These are phyloP conservation scores for Erpornis zantholeuca DNA, from an alignment of 2,113 vertebrate genomes.

Conservation along the genomic window DNA sequence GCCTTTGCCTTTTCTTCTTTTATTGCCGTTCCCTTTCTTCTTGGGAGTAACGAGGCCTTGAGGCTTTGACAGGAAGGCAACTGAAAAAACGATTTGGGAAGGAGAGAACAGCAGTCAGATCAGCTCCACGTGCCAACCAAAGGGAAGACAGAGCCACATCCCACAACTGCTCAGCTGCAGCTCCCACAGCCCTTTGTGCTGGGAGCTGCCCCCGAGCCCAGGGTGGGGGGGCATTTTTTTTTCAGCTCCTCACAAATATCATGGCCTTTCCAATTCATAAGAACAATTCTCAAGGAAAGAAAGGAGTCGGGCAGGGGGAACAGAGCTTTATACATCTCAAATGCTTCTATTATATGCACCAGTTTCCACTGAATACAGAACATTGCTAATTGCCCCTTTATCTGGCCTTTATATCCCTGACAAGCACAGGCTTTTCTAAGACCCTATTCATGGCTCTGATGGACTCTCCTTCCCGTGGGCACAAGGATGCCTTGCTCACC, in stretches of 20 bases:
- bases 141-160: not conserved
- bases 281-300: constrained; percentile 37
- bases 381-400: not conserved
- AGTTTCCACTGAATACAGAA: constrained; percentile 43
- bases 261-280: constrained; percentile 28
- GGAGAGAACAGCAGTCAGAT: not conserved
- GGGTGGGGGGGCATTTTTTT: not conserved
- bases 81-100: constrained; percentile 63
- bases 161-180: not conserved
- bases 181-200: not conserved
- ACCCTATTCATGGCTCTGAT: constrained; percentile 8
- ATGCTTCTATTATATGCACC: constrained; percentile 16
- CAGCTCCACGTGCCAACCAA: not conserved
- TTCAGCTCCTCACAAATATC: constrained; percentile 40
- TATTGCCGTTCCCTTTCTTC: constrained; percentile 76
- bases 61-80: constrained; percentile 87
- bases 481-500: not conserved
- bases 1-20: constrained; percentile 84
- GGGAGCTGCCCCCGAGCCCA: not conserved
- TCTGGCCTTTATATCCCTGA: constrained; percentile 27
- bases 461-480: not conserved
- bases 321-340: constrained; percentile 15
- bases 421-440: not conserved
- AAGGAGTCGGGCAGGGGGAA: not conserved
- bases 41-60: constrained; percentile 75